A percentile compares a stretch with the other conserved stretches of the same genome.
These are phyloP conservation scores for Cacatua alba DNA, from an alignment of 2,113 vertebrate genomes.

Conservation along the genomic window DNA sequence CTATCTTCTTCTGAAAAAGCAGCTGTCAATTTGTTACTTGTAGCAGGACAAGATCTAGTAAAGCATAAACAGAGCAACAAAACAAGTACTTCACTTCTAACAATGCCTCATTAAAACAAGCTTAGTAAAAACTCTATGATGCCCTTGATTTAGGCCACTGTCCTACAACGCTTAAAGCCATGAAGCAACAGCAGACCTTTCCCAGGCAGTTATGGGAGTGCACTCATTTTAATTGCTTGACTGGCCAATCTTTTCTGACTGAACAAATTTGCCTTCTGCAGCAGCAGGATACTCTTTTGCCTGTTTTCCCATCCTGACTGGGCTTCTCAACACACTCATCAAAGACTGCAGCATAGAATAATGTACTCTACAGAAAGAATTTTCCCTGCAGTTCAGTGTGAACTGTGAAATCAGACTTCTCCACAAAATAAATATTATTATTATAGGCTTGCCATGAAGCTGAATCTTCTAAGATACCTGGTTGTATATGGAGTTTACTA, in stretches of 20 bases:
- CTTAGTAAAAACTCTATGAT: slow-evolving; percentile 1
- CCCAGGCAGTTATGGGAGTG: neutral
- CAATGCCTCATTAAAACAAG: neutral
- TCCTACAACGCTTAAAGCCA: neutral
- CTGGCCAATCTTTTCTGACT: neutral
- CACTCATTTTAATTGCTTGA: neutral
- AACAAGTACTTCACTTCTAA: neutral
- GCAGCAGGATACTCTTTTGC: neutral
- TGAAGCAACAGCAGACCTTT: neutral
- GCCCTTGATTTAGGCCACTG: neutral
- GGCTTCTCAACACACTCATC: neutral
- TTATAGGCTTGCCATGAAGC: neutral
- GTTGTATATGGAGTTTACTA: neutral
- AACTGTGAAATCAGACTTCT: neutral
- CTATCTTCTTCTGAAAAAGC: neutral
- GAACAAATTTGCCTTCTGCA: neutral
- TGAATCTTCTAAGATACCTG: neutral
- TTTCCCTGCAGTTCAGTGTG: neutral
- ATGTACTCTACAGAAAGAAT: neutral
- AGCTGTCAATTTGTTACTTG: neutral
- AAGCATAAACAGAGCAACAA: neutral
- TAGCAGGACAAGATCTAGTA: neutral
- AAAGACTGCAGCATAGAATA: neutral
- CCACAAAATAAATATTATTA: neutral
- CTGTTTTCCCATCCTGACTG: neutral